Evolutionary conservation across 64 coral and sea anemone genomes (phyloP), one percentile per base, ranked within the genome.

Genomic region (Montipora foliosa): DNA sequence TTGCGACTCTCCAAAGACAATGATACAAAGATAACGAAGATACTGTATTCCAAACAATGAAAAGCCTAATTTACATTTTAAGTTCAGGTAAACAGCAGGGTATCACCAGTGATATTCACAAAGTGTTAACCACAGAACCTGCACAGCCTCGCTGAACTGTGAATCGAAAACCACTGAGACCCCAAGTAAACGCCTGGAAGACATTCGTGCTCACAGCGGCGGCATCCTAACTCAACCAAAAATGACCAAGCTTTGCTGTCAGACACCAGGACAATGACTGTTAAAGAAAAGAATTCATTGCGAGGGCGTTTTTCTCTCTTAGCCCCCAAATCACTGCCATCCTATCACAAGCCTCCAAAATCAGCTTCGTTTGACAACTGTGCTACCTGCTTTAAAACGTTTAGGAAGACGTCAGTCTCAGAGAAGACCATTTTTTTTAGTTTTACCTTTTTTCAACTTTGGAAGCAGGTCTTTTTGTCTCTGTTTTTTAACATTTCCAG

Each of bases 41-140:
- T 62, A 82, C 6, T 57, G 53, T 57, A 8, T 82, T 86, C 8
- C 17, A 49, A 71, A 70, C 66, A 70, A 86, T 20, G 19, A 86
- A 9, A 51, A 5, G 1, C 66, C 82, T 72, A 86, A 86, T 86
- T 86, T 86, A 70, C 82, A 86, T 86, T 86, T 86, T 72, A 86
- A 86, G 37, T 22, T 86, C 46, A 8, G 82, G 46, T 17, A 71
- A 67, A 72, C 66, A 69, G 47, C 82, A 46, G 82, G 64, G n/a
- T 47, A 12, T 6, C 61, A 5, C 47, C 3, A 50, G 9, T 46
- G 62, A 86, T 49, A 71, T 86, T 50, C 37, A n/a, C 17, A 50
- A 86, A 71, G 44, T 16, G 66, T 17, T 12, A 86, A 50, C 64
- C 16, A 19, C 82, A 86, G 50, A 86, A 49, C 68, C 47, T 49